Base-by-base conservation (phyloP, 1,140 invertebrate genomes). In the Catajapyx aquilonaris region DNA sequence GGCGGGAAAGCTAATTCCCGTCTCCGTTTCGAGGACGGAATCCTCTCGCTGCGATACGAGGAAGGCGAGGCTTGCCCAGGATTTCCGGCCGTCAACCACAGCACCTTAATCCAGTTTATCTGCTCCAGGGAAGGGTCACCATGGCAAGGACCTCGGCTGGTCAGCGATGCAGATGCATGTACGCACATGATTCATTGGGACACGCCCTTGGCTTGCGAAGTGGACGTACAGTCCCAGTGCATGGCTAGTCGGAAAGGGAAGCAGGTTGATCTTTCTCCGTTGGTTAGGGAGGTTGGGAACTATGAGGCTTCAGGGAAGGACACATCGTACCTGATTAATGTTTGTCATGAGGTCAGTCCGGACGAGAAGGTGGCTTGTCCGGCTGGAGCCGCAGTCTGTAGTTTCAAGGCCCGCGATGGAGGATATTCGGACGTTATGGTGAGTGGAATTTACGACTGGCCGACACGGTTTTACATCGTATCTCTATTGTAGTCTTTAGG, bases 351-450 rank as follows among this genome's bases (percentile, higher is more conserved):
- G 7, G 10, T 38, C n/a, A 5, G 23, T 3, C 28, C 37, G 11
- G 25, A 35, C 4, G 11, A 11, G 13, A 38, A 31, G 9, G 16
- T 41, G 18, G 19, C 11, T 13, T 42, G 41, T 35, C 3, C 38
- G 17, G 23, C 28, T 15, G 38, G 36, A 7, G 34, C 41, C 3
- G 10, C 39, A 32, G 41, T 31, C 11, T 42, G 41, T 20, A 10
- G 28, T 30, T 31, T 37, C 16, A 11, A 11, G 11, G 35, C 19
- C 1, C 17, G 31, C 2, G 18, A 31, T 15, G 30, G 17, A 20
- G 23, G n/a, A 18, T 23, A 17, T 9, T 21, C 20, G 9, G 19
- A 34, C 10, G 36, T 33, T n/a, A 19, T 22, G 36, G 37, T 40
- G 25, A 34, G n/a, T 11, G 7, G n/a, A n/a, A 18, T 9, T 35